Base-by-base conservation (phyloP, 2,888 invertebrate species). In the Caenorhabditis japonica region DNA sequence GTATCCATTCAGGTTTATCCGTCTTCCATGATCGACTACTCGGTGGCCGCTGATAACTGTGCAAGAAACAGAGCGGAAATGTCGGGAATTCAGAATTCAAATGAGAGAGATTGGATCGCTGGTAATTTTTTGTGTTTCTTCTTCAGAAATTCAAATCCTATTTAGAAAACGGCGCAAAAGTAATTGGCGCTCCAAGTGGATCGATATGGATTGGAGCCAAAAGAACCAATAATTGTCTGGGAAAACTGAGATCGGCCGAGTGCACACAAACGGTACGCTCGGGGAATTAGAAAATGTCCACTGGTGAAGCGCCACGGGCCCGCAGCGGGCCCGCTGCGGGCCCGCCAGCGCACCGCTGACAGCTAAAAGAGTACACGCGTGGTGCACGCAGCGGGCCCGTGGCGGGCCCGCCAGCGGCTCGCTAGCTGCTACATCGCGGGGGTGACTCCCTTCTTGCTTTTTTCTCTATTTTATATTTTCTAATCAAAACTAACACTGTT, bases 161-260 rank as follows among this genome's bases (percentile, higher is more conserved):
- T 39, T 30, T 34, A 49, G 49, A 49, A 12, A 30, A 12, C 27
- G 61, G 44, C 19, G 41, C 25, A 27, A n/a, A 19, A 10, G 27
- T 25, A 13, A n/a, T 61, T 3, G 15, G 38, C 12, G 41, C 60
- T 15, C 15, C 23, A 2, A 49, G 41, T 10, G 60, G 60, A 7
- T 60, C 60, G 4, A 30, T 60, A n/a, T 60, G 60, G 60, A 43
- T 60, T 34, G 60, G 51, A 15, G 41, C 49, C 1, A 33, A 41
- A 25, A 51, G 60, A 43, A 60, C 60, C 19, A 43, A 34, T 1
- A 33, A 23, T 1, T 60, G 60, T 19, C 12, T 27, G 19, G 15
- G 33, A 23, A 51, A 47, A 23, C 51, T 43, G 41, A 23, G 51
- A 5, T 51, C 60, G 1, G 43, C 60, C 1, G 39, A 43, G 27